Percentiles rank a stretch among this genome's conserved stretches.
phyloP scores from a whole-genome alignment of 2,888 invertebrate species.

The Cryptosula pallasiana region DNA sequence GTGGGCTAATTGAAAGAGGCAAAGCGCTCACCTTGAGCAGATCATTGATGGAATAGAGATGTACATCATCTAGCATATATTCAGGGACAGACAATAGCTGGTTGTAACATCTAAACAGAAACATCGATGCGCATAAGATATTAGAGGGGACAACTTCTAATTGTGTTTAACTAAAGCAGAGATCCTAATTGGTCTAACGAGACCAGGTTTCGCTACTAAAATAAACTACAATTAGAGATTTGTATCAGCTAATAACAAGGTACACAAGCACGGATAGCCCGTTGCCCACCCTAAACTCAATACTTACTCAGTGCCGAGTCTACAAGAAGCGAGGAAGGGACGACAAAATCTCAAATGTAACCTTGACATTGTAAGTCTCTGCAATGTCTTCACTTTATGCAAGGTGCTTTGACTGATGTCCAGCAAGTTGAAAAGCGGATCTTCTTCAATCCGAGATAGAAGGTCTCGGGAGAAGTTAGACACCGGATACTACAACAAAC shows the following conservation, averaged over 20 bases:
- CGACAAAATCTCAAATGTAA: constrained; percentile 66
- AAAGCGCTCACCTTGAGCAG: constrained; percentile 56
- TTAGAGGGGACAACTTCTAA: too few species aligned
- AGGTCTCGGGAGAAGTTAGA: constrained; percentile 74
- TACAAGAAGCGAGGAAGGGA: constrained; percentile 70
- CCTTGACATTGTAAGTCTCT: constrained; percentile 61
- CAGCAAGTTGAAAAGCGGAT: constrained; percentile 71
- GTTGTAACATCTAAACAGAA: constrained; percentile 60
- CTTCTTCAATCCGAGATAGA: constrained; percentile 69
- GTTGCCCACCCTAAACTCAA: too few species aligned
- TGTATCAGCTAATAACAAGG: too few species aligned
- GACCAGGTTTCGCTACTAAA: too few species aligned
- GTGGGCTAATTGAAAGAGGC: background rate
- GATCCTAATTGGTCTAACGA: too few species aligned
- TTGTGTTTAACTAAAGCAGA: too few species aligned
- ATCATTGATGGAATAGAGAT: constrained; percentile 70
- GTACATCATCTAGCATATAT: constrained; percentile 63
- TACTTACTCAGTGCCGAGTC: constrained; percentile 75
- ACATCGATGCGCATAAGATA: too few species aligned
- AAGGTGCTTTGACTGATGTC: constrained; percentile 67
- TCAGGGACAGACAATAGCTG: constrained; percentile 60
- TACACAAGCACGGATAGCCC: too few species aligned
- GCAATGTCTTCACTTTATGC: constrained; percentile 62
- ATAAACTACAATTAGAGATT: too few species aligned
- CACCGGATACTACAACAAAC: constrained; percentile 65